Evolutionary conservation across 30 jellyfish, hydroid and myxozoan species (phyloP).

Genomic region (Phacellophora camtschatica): DNA sequence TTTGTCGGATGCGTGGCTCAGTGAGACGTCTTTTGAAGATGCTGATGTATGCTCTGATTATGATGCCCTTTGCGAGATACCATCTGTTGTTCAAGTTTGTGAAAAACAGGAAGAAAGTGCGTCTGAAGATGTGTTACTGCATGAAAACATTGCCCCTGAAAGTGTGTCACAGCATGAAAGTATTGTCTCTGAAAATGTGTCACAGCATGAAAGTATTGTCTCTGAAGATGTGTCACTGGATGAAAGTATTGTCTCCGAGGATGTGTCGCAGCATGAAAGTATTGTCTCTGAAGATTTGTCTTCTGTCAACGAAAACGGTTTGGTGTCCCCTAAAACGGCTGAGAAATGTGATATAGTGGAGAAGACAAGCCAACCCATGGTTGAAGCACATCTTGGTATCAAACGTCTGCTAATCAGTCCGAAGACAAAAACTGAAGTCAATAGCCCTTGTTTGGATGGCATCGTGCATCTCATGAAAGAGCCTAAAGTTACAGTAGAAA

Average conservation of each 20-base stretch:
- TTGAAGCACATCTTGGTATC: constrained; percentile 3
- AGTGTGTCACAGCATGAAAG: no score
- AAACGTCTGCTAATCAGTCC: background rate
- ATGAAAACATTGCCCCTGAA: background rate
- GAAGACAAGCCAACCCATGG: background rate
- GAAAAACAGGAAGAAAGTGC: no score
- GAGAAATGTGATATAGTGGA: constrained; percentile 1
- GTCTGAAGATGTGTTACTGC: background rate
- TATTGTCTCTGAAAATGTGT: background rate
- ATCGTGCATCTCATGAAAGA: no score
- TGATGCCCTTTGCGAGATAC: background rate
- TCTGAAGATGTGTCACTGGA: background rate
- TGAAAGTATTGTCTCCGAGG: background rate
- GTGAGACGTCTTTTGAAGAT: constrained; percentile 54
- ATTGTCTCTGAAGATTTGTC: background rate
- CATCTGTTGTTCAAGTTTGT: background rate
- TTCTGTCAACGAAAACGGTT: constrained; percentile 7
- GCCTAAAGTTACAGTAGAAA: background rate
- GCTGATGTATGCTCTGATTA: background rate
- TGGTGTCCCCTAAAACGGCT: constrained; percentile 22
- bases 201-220: background rate
- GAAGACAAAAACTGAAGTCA: background rate
- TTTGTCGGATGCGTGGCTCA: background rate
- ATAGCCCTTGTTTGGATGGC: no score
- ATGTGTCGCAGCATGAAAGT: background rate